Percentiles rank a stretch among this genome's conserved stretches.
phyloP scores from a whole-genome alignment of 1,140 invertebrate genomes.

The Apocrypta bakeri region DNA sequence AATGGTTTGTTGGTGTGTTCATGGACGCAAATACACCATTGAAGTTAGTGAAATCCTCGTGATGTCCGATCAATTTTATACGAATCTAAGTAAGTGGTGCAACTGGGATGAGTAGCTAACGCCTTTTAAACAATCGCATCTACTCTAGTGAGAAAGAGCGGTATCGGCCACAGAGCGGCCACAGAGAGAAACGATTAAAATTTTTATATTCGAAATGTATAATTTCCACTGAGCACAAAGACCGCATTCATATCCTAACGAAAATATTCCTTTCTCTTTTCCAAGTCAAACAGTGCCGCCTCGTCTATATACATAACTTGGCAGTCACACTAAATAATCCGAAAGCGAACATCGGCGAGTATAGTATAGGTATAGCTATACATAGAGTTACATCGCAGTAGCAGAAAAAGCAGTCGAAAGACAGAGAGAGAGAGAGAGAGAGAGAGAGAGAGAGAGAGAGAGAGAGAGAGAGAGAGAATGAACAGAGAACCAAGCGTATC shows the following conservation, averaged over 20 bases:
- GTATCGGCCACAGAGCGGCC: too few relatives aligned
- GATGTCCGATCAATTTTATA: too few relatives aligned
- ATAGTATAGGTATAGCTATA: background rate
- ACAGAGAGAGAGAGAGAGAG: background rate
- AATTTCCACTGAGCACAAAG: background rate
- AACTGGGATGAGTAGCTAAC: too few relatives aligned
- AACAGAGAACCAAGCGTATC: slow-evolving; percentile 31
- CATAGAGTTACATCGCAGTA: background rate
- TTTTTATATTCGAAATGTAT: background rate
- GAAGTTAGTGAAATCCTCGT: too few relatives aligned
- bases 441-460: slow-evolving; percentile 4
- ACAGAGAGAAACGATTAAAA: slow-evolving; percentile 6
- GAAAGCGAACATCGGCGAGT: background rate
- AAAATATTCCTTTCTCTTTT: slow-evolving; percentile 26
- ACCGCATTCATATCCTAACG: background rate
- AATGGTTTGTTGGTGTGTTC: background rate
- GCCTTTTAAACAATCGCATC: too few relatives aligned
- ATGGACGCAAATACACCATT: background rate
- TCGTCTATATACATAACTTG: too few relatives aligned
- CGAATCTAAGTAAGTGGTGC: too few relatives aligned
- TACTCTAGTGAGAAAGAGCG: too few relatives aligned
- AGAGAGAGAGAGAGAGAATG: background rate
- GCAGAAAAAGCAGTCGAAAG: background rate
- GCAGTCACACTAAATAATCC: slow-evolving; percentile 3
- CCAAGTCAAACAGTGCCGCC: slow-evolving; percentile 29